Percentiles rank a stretch among this genome's conserved stretches.
These are phyloP conservation scores for Danionella cerebrum DNA, from an alignment of 2,113 vertebrate genomes.

Conservation along the genomic window DNA sequence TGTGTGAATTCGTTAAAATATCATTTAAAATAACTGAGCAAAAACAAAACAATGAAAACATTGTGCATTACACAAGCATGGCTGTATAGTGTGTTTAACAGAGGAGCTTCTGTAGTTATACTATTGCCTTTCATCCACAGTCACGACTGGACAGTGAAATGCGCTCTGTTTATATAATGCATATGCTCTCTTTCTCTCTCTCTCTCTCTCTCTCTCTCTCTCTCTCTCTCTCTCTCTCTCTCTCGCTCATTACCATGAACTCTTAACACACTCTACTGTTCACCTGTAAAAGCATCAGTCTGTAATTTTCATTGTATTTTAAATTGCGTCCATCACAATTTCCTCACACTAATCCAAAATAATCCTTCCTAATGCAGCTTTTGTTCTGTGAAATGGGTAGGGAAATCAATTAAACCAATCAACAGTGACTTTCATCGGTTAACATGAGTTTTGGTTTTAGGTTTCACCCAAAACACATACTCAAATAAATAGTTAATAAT, in stretches of 20 bases:
- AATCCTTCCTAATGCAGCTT: constrained; percentile 57
- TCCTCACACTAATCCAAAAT: constrained; percentile 51
- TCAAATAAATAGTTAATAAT: neutral
- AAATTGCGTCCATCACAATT: constrained; percentile 50
- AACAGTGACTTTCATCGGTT: neutral
- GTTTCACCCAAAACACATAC: neutral
- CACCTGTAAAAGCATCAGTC: neutral
- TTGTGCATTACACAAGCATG: no score
- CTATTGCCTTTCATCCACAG: neutral
- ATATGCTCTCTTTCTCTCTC: neutral
- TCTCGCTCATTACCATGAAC: neutral
- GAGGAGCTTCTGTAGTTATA: neutral
- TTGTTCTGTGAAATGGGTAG: constrained; percentile 46
- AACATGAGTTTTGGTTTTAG: neutral
- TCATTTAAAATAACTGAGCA: no score
- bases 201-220: no score
- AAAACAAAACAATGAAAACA: no score
- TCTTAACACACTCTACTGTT: neutral
- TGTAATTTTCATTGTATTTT: neutral
- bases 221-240: neutral
- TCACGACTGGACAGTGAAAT: neutral
- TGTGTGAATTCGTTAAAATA: no score
- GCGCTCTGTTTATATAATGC: neutral
- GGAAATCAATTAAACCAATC: constrained; percentile 49
- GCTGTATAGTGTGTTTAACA: neutral